Evolutionary conservation across 92 coral and sea anemone species (phyloP), one percentile per base, ranked within the genome.

Genomic region (Heteractis magnifica): DNA sequence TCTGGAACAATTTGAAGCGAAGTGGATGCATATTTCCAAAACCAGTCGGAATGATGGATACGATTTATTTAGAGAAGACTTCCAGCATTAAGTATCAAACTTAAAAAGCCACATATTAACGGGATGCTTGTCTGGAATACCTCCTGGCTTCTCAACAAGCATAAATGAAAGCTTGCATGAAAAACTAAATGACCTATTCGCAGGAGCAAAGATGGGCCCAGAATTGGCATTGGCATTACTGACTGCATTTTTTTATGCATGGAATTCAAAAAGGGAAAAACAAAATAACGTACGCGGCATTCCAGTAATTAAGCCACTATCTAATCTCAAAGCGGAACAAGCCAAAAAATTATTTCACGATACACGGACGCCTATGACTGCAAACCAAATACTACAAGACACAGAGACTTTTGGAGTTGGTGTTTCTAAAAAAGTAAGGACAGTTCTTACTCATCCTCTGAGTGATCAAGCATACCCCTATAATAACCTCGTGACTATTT

Each of bases 201-300:
- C 90, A 6, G 83, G 90, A 59, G 87, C 90, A 34, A 82, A 87
- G 56, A 83, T 88, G 91, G 87, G 91, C 49, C 87, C 79, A 4
- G 87, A 88, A 74, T 58, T 88, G 12, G 88, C 91, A 13, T 64
- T 88, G 23, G 88, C 88, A 4, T 50, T 88, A 7, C 71, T 88
- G 4, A 83, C 91, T 8, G 84, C 83, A 34, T 88, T 88, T 80
- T 84, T 88, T 60, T 79, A 78, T 52, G 78, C 84, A 6, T 88
- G 91, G 91, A 88, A 88, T 49, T 78, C 88, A 50, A 56, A 80
- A 56, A 71, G 44, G 62, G 73, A 88, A 83, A 51, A 83, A 88
- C 26, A 79, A 52, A 79, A 72, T 88, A 16, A 76, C 44, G 44
- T 34, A 34, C 44, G 44, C 23, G 85, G 91, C 9, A 62, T 88